Evolutionary conservation across 1,140 invertebrate genomes (phyloP).

Genomic region (Drosophila miranda): DNA sequence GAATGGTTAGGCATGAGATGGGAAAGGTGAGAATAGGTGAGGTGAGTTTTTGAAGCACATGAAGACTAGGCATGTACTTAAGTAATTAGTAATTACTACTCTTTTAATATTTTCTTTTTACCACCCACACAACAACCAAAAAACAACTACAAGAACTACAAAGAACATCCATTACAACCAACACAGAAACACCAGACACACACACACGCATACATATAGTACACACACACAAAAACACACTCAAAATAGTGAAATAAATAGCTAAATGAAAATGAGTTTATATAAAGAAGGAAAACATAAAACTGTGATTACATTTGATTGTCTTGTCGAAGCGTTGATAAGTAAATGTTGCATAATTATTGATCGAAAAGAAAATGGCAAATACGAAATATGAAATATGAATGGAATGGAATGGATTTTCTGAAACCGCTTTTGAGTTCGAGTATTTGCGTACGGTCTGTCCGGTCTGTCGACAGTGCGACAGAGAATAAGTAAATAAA

Average conservation of each 20-base stretch:
- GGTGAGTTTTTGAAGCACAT: constrained; percentile 72
- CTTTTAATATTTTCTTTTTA: constrained; percentile 45
- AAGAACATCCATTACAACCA: constrained; percentile 14
- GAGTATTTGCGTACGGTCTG: constrained; percentile 34
- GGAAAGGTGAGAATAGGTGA: background rate
- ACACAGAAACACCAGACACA: constrained; percentile 13
- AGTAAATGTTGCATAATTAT: constrained; percentile 68
- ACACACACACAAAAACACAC: constrained; percentile 10
- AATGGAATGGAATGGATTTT: constrained; percentile 50
- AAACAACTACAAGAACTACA: constrained; percentile 31
- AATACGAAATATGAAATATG: constrained; percentile 52
- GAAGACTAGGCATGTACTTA: constrained; percentile 44
- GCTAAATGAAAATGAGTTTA: constrained; percentile 80
- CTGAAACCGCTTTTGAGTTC: constrained; percentile 60
- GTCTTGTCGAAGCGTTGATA: constrained; percentile 71
- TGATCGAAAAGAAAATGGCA: constrained; percentile 46
- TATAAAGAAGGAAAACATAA: constrained; percentile 81
- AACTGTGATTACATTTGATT: constrained; percentile 81
- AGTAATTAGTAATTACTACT: constrained; percentile 7
- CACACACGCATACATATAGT: constrained; percentile 42
- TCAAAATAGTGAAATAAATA: constrained; percentile 78
- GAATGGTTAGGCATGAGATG: constrained; percentile 30
- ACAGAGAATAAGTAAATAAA: constrained; percentile 65
- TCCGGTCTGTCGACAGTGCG: constrained; percentile 11
- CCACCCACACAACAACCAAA: constrained; percentile 42